Percentiles rank a stretch among this genome's conserved stretches.
Evolutionary conservation across 2,888 invertebrate species (phyloP).

Genomic region (Ferdinandea cuprea): DNA sequence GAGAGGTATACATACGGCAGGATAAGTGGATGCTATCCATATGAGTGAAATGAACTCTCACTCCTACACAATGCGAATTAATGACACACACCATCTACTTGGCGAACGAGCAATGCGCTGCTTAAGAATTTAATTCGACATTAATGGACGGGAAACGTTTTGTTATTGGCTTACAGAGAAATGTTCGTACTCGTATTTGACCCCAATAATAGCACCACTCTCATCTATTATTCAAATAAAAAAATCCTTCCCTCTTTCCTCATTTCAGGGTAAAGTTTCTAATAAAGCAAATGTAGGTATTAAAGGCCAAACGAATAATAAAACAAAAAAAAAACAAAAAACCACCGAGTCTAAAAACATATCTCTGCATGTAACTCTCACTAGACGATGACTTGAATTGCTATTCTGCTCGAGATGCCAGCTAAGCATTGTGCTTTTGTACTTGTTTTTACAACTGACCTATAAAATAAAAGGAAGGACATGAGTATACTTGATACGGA

Average conservation of each 20-base stretch:
- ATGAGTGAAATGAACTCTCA: background rate
- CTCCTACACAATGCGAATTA: background rate
- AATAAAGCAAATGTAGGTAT: background rate
- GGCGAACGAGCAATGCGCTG: background rate
- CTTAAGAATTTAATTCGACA: background rate
- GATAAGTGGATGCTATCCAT: conserved; percentile 10
- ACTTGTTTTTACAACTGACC: background rate
- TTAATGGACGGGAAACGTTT: background rate
- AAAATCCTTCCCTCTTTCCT: background rate
- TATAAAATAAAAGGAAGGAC: background rate
- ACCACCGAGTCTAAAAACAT: background rate
- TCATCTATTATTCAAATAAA: conserved; percentile 31
- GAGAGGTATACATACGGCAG: background rate
- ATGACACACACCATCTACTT: background rate
- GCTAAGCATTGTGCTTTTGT: conserved; percentile 1
- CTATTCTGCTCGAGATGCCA: conserved; percentile 1
- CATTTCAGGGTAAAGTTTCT: background rate
- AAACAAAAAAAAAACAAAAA: background rate
- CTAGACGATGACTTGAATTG: background rate
- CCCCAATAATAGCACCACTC: background rate
- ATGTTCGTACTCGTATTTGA: background rate
- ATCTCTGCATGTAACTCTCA: background rate
- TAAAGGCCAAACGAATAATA: background rate
- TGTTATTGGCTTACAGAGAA: background rate
- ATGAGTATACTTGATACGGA: background rate